phyloP scores from a whole-genome alignment of 2,888 invertebrate genomes.

The Cordylochernes scorpioides region DNA sequence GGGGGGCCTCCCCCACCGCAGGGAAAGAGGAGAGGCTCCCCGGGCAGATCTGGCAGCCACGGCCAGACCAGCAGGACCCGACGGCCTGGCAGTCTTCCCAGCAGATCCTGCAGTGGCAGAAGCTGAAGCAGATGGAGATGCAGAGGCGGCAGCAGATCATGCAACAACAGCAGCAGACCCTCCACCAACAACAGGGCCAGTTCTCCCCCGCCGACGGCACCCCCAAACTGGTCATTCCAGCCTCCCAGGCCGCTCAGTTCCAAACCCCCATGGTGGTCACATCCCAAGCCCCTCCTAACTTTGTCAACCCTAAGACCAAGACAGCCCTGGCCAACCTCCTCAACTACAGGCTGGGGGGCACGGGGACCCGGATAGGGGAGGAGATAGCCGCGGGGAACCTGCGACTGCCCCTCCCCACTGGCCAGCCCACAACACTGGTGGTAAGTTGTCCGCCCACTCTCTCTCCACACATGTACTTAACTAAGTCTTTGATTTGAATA shows the following conservation, averaged over 20 bases:
- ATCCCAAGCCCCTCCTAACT: constrained; percentile 32
- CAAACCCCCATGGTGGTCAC: constrained; percentile 4
- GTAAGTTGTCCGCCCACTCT: too few species aligned
- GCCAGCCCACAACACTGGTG: too few species aligned
- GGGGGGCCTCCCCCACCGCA: constrained; percentile 3
- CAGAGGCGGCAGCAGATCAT: constrained; percentile 27
- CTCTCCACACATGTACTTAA: too few species aligned
- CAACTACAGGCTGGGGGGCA: constrained; percentile 40
- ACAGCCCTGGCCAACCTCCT: constrained; percentile 84
- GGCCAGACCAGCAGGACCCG: constrained; percentile 28
- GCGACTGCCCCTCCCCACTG: too few species aligned
- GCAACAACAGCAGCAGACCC: constrained; percentile 29
- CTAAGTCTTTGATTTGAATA: too few species aligned
- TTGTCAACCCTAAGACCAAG: constrained; percentile 75
- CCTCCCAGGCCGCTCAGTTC: constrained; percentile 7
- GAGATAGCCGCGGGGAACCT: too few species aligned
- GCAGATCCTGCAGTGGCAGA: constrained; percentile 24
- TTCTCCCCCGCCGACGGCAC: constrained; percentile 4
- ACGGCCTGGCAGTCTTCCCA: too few species aligned
- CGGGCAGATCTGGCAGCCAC: constrained; percentile 17
- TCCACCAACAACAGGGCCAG: constrained; percentile 5
- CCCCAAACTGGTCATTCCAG: too few species aligned
- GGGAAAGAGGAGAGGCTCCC: neutral
- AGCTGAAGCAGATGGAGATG: constrained; percentile 24
- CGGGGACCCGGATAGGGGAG: too few species aligned